Evolutionary conservation across 1,140 invertebrate species (phyloP).

Genomic region (Drosophila busckii): DNA sequence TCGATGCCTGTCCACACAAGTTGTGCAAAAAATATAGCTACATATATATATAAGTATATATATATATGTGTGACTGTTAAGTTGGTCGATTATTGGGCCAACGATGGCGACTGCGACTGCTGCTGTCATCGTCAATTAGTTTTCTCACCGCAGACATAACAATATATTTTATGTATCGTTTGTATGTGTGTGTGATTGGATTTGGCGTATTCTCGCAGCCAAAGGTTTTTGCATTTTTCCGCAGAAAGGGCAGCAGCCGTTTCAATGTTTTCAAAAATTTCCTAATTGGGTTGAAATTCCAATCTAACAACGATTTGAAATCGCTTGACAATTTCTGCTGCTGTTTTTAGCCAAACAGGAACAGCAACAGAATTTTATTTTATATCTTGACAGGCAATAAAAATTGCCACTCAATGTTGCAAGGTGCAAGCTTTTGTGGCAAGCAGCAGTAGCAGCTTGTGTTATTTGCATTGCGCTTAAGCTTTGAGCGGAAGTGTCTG

Average conservation of each 20-base stretch:
- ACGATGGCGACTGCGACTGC: constrained; percentile 16
- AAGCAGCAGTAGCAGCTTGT: background rate
- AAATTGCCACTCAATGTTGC: constrained; percentile 19
- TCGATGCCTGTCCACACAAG: constrained; percentile 20
- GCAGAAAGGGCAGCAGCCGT: constrained; percentile 35
- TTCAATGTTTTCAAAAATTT: constrained; percentile 55
- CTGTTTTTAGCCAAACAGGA: constrained; percentile 17
- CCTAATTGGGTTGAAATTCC: constrained; percentile 74
- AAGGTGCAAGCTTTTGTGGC: constrained; percentile 19
- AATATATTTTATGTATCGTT: constrained; percentile 65
- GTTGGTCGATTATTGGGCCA: constrained; percentile 13
- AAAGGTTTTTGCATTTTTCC: constrained; percentile 63
- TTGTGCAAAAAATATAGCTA: constrained; percentile 20
- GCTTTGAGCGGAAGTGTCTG: constrained; percentile 35
- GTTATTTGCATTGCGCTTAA: constrained; percentile 19
- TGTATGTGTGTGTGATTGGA: constrained; percentile 8
- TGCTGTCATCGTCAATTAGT: constrained; percentile 66
- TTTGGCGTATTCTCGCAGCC: constrained; percentile 20
- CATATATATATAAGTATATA: too few species aligned
- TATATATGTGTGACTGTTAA: background rate
- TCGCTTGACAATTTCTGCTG: constrained; percentile 31
- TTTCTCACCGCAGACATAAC: constrained; percentile 66
- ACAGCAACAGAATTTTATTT: too few species aligned
- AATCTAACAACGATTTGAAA: constrained; percentile 65
- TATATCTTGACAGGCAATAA: constrained; percentile 22